Percentiles rank a stretch among this genome's conserved stretches.
phyloP scores from a whole-genome alignment of 2,797 vertebrate species.

The Pangasius larnaudii region DNA sequence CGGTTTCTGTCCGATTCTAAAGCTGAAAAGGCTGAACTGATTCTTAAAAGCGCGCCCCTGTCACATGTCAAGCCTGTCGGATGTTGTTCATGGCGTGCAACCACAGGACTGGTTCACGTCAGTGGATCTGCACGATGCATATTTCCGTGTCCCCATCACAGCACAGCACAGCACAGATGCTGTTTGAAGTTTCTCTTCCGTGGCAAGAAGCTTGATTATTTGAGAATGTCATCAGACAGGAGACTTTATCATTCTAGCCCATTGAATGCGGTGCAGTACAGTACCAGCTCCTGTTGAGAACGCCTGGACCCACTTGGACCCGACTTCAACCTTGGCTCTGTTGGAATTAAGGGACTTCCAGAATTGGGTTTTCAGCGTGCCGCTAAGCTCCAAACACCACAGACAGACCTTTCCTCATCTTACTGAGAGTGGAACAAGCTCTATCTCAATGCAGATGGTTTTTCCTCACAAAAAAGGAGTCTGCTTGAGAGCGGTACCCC shows the following conservation, averaged over 20 bases:
- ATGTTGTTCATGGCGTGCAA: conserved; percentile 27
- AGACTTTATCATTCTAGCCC: not conserved
- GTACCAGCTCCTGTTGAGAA: not conserved
- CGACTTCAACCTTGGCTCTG: not conserved
- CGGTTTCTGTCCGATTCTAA: not conserved
- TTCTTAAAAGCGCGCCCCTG: conserved; percentile 1
- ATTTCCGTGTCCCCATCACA: conserved; percentile 62
- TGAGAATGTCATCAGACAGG: not conserved
- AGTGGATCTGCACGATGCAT: conserved; percentile 36
- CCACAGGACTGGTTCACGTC: conserved; percentile 11
- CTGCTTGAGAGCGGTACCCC: not conserved
- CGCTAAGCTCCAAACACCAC: not conserved
- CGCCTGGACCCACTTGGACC: not conserved
- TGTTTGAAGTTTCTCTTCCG: conserved; percentile 20
- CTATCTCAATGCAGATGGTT: not conserved
- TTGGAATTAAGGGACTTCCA: not conserved
- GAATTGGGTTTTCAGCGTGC: not conserved
- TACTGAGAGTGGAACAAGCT: not conserved
- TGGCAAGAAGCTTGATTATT: not conserved
- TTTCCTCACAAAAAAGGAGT: not conserved
- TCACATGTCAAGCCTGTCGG: conserved; percentile 2
- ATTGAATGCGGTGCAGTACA: too few relatives aligned
- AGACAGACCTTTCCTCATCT: not conserved
- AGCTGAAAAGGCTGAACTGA: not conserved
- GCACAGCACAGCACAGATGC: conserved; percentile 16